Evolutionary conservation across 2,113 vertebrate genomes (phyloP).

Genomic region (Eidolon helvum): DNA sequence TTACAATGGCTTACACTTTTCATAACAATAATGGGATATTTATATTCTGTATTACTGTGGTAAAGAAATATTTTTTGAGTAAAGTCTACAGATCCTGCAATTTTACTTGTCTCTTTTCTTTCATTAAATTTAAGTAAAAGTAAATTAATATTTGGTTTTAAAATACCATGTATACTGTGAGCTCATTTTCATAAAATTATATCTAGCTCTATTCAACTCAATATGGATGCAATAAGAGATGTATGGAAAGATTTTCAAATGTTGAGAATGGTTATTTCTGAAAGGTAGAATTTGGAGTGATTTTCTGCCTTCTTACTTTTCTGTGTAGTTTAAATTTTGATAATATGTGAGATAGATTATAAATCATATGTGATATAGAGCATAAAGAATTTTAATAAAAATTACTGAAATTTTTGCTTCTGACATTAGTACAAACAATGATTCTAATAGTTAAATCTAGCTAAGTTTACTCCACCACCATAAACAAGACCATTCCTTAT

Average conservation of each 20-base stretch:
- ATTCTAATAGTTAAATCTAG: neutral
- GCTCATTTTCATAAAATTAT: conserved; percentile 62
- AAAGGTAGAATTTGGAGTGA: conserved; percentile 53
- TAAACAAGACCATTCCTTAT: neutral
- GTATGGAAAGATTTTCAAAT: conserved; percentile 65
- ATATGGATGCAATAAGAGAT: conserved; percentile 48
- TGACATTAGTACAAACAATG: neutral
- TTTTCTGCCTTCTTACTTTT: conserved; percentile 46
- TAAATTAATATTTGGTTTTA: conserved; percentile 62
- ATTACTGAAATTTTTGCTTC: neutral
- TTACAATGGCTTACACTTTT: neutral
- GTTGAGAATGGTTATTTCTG: conserved; percentile 67
- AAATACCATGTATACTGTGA: conserved; percentile 53
- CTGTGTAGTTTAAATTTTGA: conserved; percentile 35
- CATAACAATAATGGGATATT: neutral
- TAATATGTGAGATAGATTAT: neutral
- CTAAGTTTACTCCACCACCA: neutral
- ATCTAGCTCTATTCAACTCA: conserved; percentile 58
- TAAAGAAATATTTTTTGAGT: conserved; percentile 20
- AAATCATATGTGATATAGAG: neutral
- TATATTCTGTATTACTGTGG: neutral
- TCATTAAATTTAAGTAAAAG: conserved; percentile 7
- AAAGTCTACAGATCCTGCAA: neutral
- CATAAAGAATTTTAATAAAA: neutral
- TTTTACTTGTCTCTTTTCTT: conserved; percentile 30